phyloP scores from a whole-genome alignment of 2,888 invertebrate genomes.

The Augiades crinisus region DNA sequence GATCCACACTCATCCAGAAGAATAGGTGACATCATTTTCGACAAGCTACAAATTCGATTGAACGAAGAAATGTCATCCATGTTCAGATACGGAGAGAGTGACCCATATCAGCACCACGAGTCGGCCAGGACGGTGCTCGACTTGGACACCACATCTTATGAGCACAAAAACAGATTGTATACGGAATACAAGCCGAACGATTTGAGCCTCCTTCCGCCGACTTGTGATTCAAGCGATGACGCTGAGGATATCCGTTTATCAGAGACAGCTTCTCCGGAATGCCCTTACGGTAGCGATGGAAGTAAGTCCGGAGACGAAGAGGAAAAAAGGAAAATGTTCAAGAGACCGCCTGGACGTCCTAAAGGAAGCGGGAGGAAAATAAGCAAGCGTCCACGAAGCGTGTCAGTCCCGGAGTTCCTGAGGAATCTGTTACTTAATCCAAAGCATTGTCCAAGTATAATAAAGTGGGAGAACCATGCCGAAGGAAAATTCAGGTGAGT shows the following conservation, averaged over 20 bases:
- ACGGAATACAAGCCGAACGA: constrained; percentile 65
- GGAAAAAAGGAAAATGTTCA: constrained; percentile 65
- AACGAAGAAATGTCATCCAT: constrained; percentile 59
- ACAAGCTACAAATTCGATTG: constrained; percentile 59
- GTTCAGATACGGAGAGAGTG: constrained; percentile 60
- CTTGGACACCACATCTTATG: constrained; percentile 60
- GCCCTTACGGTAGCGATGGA: constrained; percentile 65
- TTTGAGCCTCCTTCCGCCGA: constrained; percentile 43
- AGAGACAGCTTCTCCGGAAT: constrained; percentile 65
- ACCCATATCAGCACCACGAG: constrained; percentile 55
- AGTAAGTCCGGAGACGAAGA: constrained; percentile 75
- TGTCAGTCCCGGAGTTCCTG: constrained; percentile 91
- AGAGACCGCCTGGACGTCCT: constrained; percentile 80
- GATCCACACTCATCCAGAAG: constrained; percentile 52
- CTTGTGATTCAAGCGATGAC: constrained; percentile 70
- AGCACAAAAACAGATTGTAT: constrained; percentile 57
- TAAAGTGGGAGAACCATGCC: constrained; percentile 93
- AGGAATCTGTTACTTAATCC: constrained; percentile 89
- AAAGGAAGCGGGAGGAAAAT: constrained; percentile 72
- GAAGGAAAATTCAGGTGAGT: constrained; percentile 89
- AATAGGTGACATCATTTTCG: constrained; percentile 60
- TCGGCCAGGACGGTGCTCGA: constrained; percentile 58
- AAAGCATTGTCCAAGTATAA: constrained; percentile 89
- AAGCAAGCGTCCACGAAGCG: constrained; percentile 70
- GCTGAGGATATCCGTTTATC: constrained; percentile 64